phyloP scores from a whole-genome alignment of 2,888 invertebrate genomes.

The Heliconius aoede region DNA sequence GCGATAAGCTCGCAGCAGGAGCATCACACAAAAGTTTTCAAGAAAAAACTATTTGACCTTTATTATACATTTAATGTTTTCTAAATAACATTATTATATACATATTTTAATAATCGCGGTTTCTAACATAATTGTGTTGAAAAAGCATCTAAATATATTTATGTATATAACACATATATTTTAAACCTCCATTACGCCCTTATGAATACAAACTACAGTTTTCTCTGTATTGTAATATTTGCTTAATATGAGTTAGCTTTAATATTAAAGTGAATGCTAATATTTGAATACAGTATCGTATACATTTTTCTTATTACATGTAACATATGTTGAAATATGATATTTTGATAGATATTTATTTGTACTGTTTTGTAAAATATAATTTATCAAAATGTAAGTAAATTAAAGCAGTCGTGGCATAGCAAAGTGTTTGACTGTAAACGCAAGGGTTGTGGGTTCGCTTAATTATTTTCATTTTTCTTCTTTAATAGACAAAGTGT shows the following conservation, averaged over 20 bases:
- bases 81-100: not conserved
- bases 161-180: not conserved
- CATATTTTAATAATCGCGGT: not conserved
- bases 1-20: too few species aligned
- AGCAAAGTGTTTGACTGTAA: too few species aligned
- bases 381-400: too few species aligned
- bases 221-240: slow-evolving; percentile 22
- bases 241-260: slow-evolving; percentile 21
- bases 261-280: slow-evolving; percentile 20
- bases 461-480: too few species aligned
- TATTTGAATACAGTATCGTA: slow-evolving; percentile 2
- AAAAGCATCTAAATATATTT: not conserved
- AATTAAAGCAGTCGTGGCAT: too few species aligned
- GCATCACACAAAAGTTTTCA: too few species aligned
- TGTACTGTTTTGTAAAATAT: not conserved
- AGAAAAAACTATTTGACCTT: too few species aligned
- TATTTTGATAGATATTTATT: not conserved
- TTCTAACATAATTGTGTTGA: not conserved
- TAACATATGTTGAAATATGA: not conserved
- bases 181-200: slow-evolving; percentile 6
- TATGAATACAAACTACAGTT: slow-evolving; percentile 16
- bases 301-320: not conserved
- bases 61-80: not conserved
- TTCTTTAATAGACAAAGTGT: too few species aligned
- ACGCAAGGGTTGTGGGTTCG: too few species aligned